Evolutionary conservation across 2,888 invertebrate species (phyloP).

Genomic region (Calameuta idolon): DNA sequence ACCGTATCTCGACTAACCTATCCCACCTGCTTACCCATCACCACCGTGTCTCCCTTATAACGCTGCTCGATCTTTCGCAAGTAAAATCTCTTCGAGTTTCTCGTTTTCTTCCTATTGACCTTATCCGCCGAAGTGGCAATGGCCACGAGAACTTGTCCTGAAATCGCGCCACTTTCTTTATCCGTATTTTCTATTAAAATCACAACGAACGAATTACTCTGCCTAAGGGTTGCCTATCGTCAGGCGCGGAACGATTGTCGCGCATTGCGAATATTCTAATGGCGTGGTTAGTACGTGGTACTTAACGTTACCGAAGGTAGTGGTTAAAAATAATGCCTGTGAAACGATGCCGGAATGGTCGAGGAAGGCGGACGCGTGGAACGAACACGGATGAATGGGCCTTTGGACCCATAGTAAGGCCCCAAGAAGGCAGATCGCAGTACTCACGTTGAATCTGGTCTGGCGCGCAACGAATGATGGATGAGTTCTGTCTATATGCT

Average conservation of each 20-base stretch:
- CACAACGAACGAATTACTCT: neutral
- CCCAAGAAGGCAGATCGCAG: neutral
- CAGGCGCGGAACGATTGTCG: neutral
- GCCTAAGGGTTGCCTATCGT: neutral
- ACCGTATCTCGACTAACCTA: neutral
- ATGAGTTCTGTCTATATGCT: constrained; percentile 16
- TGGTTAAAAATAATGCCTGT: constrained; percentile 27
- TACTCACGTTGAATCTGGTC: constrained; percentile 1
- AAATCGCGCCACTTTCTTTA: neutral
- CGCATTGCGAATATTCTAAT: constrained; percentile 24
- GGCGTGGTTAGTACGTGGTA: constrained; percentile 16
- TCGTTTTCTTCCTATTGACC: neutral
- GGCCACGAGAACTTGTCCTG: neutral
- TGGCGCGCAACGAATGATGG: constrained; percentile 25
- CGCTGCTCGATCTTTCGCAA: neutral
- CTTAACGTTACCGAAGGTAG: constrained; percentile 21
- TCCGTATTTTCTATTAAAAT: neutral
- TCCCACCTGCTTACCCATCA: neutral
- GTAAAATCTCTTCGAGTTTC: neutral
- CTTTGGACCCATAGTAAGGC: neutral
- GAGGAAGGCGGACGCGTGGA: constrained; percentile 25
- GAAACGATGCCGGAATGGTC: constrained; percentile 24
- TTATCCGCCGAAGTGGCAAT: neutral
- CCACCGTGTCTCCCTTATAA: neutral
- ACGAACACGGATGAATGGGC: constrained; percentile 25